Evolutionary conservation across 1,140 invertebrate genomes (phyloP), one percentile per base, ranked within the genome.

Genomic region (Alviniconcha marisindica): DNA sequence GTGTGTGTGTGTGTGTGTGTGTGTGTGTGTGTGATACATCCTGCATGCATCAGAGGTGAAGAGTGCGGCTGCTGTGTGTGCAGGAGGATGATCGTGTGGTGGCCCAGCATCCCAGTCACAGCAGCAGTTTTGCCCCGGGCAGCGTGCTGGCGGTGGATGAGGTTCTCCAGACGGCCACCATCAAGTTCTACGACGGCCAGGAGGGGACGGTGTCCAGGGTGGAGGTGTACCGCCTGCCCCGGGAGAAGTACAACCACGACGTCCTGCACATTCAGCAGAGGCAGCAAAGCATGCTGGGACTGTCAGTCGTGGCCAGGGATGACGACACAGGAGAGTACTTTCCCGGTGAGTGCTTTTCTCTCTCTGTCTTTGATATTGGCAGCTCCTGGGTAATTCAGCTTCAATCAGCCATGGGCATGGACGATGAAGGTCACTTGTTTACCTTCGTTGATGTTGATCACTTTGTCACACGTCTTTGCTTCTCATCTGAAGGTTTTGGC

Each of bases 91-190:
- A 87, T 76, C 48, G 84, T 42, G 90, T 91, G 60, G 85, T 92
- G n/a, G 91, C 88, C 14, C 83, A 85, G 21, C 90, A 91, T 76
- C 90, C 90, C 21, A 81, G 86, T 56, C 90, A 86, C 82, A 83
- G 81, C 48, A 89, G 85, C 78, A 92, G 91, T 83, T 92, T 90
- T 74, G 88, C 89, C 15, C 91, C 91, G 33, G 91, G 86, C n/a
- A 80, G 83, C n/a, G 86, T 91, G 1, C 40, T 86, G 33, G 24
- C 84, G n/a, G 71, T 87, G 5, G 80, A 85, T 51, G 77, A 83
- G 24, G 33, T 83, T 12, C 85, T 90, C 42, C 76, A 82, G 33
- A 76, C 36, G 76, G 71, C 88, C 2, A 54, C 79, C 31, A 87
- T 92, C 4, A 73, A 85, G 44, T 91, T 91, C 84, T 91, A 89